Evolutionary conservation across 2,797 vertebrate species (phyloP).

Genomic region (Scleropages formosus): DNA sequence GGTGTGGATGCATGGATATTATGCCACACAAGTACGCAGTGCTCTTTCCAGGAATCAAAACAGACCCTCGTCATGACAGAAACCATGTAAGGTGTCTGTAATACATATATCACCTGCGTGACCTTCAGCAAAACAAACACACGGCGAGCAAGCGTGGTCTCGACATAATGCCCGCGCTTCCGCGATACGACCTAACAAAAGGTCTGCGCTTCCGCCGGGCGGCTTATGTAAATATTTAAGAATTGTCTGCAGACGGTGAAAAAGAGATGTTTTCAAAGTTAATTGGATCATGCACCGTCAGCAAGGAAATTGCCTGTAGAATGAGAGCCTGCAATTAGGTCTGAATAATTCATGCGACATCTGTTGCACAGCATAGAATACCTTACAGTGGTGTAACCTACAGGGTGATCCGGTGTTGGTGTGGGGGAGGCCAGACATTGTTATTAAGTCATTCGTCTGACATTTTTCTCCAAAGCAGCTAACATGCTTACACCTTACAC

Average conservation of each 20-base stretch:
- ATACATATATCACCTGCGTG: no score
- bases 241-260: background rate
- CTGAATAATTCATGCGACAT: constrained; percentile 22
- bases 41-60: no score
- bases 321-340: background rate
- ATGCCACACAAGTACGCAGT: no score
- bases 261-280: constrained; percentile 19
- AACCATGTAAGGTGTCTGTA: no score
- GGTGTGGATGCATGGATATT: no score
- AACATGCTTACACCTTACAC: no score
- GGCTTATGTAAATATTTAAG: background rate
- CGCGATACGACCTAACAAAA: background rate
- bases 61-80: no score
- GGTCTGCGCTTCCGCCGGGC: background rate
- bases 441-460: no score
- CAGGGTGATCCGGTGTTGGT: background rate
- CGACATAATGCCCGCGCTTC: background rate
- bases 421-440: background rate
- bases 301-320: background rate
- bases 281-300: constrained; percentile 12
- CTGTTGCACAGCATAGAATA: background rate
- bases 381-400: background rate
- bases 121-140: no score
- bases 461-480: no score
- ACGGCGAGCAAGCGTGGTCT: background rate